Evolutionary conservation across 2,797 vertebrate species (phyloP).

Genomic region (Podarcis lilfordi): DNA sequence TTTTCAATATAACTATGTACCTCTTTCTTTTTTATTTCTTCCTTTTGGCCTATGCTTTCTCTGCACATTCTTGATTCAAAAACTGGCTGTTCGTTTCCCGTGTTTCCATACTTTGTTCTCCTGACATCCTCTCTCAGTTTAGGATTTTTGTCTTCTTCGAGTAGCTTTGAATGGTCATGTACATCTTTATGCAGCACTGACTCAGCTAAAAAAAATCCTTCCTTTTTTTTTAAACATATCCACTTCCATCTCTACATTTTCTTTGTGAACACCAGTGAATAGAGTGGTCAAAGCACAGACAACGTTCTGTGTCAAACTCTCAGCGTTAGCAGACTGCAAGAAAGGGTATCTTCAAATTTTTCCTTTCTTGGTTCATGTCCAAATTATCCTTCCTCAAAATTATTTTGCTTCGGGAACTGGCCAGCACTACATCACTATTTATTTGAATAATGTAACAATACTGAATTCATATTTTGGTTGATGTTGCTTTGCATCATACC

Average conservation of each 20-base stretch:
- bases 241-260: constrained; percentile 16
- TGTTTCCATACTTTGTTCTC: constrained; percentile 4
- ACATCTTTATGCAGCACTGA: background rate
- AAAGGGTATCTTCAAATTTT: background rate
- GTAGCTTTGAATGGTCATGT: background rate
- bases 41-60: constrained; percentile 13
- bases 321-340: background rate
- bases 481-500: background rate
- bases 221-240: constrained; percentile 14
- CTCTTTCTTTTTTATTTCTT: constrained; percentile 31
- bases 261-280: background rate
- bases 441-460: constrained; percentile 32
- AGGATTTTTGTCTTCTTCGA: background rate
- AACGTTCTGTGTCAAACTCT: constrained; percentile 8
- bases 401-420: background rate
- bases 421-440: constrained; percentile 19
- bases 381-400: constrained; percentile 27
- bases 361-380: constrained; percentile 30
- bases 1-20: constrained; percentile 11
- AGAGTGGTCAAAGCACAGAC: background rate
- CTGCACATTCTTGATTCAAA: constrained; percentile 32
- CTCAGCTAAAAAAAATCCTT: constrained; percentile 11
- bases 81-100: constrained; percentile 1
- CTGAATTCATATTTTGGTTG: background rate
- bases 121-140: background rate